Percentiles rank a stretch among this genome's conserved stretches.
Evolutionary conservation across 2,888 invertebrate species (phyloP).

Genomic region (Philereme vetulata): DNA sequence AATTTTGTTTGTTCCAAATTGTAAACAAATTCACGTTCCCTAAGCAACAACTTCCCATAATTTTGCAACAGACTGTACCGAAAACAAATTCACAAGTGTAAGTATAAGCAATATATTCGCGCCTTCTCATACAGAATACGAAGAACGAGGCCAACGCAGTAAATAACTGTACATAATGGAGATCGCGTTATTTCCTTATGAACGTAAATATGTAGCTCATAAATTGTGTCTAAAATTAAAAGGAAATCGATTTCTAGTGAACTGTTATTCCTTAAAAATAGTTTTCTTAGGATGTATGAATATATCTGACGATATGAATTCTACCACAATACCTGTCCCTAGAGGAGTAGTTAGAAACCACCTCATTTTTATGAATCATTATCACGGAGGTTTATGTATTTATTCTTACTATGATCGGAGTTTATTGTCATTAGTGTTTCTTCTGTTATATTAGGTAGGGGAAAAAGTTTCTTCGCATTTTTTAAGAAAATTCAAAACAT

Average conservation of each 20-base stretch:
- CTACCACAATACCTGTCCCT: too few relatives aligned
- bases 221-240: neutral
- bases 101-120: slow-evolving; percentile 33
- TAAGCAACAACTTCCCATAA: slow-evolving; percentile 24
- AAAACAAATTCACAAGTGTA: slow-evolving; percentile 31
- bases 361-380: too few relatives aligned
- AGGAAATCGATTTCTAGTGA: neutral
- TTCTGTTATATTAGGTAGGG: too few relatives aligned
- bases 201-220: neutral
- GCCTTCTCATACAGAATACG: slow-evolving; percentile 36
- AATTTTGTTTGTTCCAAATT: slow-evolving; percentile 17
- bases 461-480: too few relatives aligned
- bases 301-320: too few relatives aligned
- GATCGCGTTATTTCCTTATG: neutral
- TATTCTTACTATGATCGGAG: too few relatives aligned
- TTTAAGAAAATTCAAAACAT: too few relatives aligned
- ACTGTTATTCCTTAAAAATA: too few relatives aligned
- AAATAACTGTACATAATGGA: slow-evolving; percentile 44
- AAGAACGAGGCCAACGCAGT: slow-evolving; percentile 41
- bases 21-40: slow-evolving; percentile 22
- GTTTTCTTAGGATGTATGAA: too few relatives aligned
- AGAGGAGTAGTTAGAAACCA: too few relatives aligned
- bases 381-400: too few relatives aligned
- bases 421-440: too few relatives aligned
- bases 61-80: slow-evolving; percentile 26